These are phyloP conservation scores for Eupristina koningsbergeri DNA, from an alignment of 1,140 invertebrate species.

Conservation along the genomic window DNA sequence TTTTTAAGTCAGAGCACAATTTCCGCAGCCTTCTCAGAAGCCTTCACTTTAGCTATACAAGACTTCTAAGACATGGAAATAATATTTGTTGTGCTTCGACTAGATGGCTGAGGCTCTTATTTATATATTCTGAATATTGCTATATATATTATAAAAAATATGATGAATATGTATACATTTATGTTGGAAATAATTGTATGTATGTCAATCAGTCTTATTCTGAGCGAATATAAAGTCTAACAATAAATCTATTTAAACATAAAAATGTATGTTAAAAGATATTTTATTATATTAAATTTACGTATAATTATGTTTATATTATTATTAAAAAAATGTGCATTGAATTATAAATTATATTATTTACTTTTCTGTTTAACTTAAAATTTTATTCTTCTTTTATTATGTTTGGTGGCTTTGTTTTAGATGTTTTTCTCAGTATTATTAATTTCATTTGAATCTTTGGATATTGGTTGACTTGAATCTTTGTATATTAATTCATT, in stretches of 20 bases:
- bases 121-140: conserved; percentile 40
- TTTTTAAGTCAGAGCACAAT: conserved; percentile 31
- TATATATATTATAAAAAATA: conserved; percentile 39
- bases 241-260: conserved; percentile 51
- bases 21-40: conserved; percentile 37
- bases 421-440: no score
- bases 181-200: conserved; percentile 42
- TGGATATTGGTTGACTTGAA: background rate
- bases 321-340: background rate
- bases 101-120: conserved; percentile 20
- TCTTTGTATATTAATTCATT: background rate
- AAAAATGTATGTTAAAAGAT: background rate
- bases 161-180: conserved; percentile 42
- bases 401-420: no score
- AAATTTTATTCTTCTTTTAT: background rate
- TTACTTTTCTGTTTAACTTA: background rate
- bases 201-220: conserved; percentile 35
- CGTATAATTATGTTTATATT: background rate
- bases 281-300: background rate
- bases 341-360: background rate
- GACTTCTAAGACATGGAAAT: conserved; percentile 42
- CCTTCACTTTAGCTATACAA: conserved; percentile 23
- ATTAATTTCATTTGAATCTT: background rate
- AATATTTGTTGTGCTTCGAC: conserved; percentile 28
- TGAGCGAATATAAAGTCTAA: conserved; percentile 35